Base-by-base conservation (phyloP, 2,888 invertebrate genomes). In the Psococerastis gibbosa region DNA sequence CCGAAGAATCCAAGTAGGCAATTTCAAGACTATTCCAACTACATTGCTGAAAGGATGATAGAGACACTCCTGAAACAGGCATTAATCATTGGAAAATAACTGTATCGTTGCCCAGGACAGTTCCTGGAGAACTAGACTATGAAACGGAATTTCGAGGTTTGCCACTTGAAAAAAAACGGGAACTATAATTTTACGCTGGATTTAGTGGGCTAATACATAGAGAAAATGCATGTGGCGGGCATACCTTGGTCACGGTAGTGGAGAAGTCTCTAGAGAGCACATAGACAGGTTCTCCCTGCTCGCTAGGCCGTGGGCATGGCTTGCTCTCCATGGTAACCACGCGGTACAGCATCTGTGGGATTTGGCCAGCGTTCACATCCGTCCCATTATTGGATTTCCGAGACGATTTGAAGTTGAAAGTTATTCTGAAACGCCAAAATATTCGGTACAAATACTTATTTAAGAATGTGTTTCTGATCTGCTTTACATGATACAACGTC, bases 371-470 rank as follows among this genome's bases (percentile, higher is more conserved):
- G 59, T 92, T 92, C 0, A 94, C 88, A 57, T 97, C 95, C 0
- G 97, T 97, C 17, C 97, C 97, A 59, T 97, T 98, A 60, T 97
- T 98, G 0, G 95, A 94, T 61, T 88, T 85, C 58, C 89, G 89
- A 0, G 94, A 94, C 1, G 91, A 85, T 66, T 94, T 94, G 63
- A 97, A 97, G 55, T 85, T 82, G 62, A 97, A 97, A 2, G 84
- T 71, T 3, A 91, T 79, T 60, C 71, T 72, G 54, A 9, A 55
- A 53, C 23, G 48, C 22, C 45, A 18, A 41, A 41, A 20, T 33
- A 22, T 42, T 23, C 32, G 8, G 13, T 38, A 3, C 4, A 33
- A 9, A 33, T 6, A 5, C 9, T 4, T 33, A 6, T 3, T 9
- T 16, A 33, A 6, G 4, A n/a, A n/a, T n/a, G n/a, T 41, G n/a